phyloP scores from a whole-genome alignment of 2,113 vertebrate species.

The Mustelus asterias region DNA sequence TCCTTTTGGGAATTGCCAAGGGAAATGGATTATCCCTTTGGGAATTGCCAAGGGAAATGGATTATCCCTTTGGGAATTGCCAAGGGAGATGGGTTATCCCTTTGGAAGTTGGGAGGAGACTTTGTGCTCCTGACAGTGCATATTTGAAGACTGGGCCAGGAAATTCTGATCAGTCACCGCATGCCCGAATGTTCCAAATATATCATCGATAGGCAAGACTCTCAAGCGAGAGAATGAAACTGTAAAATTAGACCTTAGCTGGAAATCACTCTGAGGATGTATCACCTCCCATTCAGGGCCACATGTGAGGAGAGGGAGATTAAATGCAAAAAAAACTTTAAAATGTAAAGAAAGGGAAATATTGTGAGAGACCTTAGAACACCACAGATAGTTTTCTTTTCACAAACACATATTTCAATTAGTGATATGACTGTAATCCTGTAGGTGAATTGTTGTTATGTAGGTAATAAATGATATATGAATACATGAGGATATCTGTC shows the following conservation, averaged over 20 bases:
- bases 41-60: too few species aligned
- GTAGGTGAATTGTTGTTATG: background rate
- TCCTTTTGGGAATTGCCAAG: too few species aligned
- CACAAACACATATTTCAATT: too few species aligned
- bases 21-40: too few species aligned
- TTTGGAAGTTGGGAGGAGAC: background rate
- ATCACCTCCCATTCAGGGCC: background rate
- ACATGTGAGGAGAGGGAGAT: background rate
- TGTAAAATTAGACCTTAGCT: background rate
- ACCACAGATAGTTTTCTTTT: background rate
- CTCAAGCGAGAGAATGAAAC: too few species aligned
- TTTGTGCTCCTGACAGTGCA: background rate
- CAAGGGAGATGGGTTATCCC: background rate
- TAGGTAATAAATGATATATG: background rate
- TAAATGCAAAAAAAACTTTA: background rate
- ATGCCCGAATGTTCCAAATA: background rate
- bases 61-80: too few species aligned
- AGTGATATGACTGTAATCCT: background rate
- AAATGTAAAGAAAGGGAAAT: background rate
- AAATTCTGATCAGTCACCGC: background rate
- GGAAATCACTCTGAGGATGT: background rate
- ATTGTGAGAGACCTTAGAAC: background rate
- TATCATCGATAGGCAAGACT: too few species aligned
- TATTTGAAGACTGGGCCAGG: background rate
- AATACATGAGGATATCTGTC: background rate